Base-by-base conservation (phyloP, 2,797 vertebrate species). In the Rhinophrynus dorsalis region DNA sequence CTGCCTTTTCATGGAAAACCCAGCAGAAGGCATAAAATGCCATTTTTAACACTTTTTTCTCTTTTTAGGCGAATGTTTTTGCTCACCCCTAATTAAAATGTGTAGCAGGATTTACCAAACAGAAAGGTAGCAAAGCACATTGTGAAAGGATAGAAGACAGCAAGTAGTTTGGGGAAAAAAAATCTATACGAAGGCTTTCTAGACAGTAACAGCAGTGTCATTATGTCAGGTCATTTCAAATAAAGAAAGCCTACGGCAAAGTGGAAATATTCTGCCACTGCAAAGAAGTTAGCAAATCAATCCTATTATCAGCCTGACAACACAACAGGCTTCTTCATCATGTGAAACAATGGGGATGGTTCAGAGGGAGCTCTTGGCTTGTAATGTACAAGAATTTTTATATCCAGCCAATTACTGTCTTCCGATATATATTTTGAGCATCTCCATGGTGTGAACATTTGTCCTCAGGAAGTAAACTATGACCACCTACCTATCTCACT, bases 311-410 rank as follows among this genome's bases (percentile, higher is more conserved):
- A 29, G 40, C 13, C 30, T 50, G 21, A 50, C 15, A 50, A 59
- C 42, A 40, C 66, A 50, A 48, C 66, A 59, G 35, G 54, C 23
- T 29, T 10, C 11, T 11, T 13, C n/a, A 27, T 17, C 21, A 17
- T 67, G 55, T 23, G 29, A 59, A 59, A 40, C 24, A 51, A 50
- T 56, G 23, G 37, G 42, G 15, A 40, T 24, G 18, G 24, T 56
- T 56, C 24, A 30, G 12, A 35, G 51, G 6, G 20, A 24, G 18
- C 11, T 33, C 20, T 35, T 56, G 38, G 21, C 38, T 47, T 38
- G 1, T 32, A 44, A 45, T 45, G 6, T 30, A 33, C 12, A 12
- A 17, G 8, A 54, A 20, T 44, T 35, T 17, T 59, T 21, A 50
- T 51, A n/a, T 30, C 30, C 44, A 23, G 54, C 55, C 55, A 59